Conservation (phyloP, 2,113 vertebrate species). For the Gobius niger region DNA sequence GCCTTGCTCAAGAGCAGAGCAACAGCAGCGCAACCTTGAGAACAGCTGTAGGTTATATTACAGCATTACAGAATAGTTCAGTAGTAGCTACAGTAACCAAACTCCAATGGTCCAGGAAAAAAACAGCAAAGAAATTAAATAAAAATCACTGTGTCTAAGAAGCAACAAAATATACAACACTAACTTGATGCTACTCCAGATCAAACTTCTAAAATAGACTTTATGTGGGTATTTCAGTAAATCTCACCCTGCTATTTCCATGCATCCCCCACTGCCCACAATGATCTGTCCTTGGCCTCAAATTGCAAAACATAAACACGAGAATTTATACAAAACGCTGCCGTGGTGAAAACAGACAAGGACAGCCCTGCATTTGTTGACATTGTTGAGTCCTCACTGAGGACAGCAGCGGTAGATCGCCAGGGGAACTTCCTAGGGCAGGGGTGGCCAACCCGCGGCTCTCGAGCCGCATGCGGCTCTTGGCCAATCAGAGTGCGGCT, state of each 20-base stretch:
- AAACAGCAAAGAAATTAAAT: too few relatives aligned
- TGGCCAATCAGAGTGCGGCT: too few relatives aligned
- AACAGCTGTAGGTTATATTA: too few relatives aligned
- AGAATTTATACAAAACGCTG: constrained; percentile 15
- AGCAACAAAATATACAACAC: not conserved
- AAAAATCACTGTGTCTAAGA: not conserved
- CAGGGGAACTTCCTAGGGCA: constrained; percentile 55
- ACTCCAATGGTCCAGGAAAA: too few relatives aligned
- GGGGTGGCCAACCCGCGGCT: too few relatives aligned
- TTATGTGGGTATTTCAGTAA: not conserved
- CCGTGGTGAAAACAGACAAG: constrained; percentile 31
- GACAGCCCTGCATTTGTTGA: constrained; percentile 56
- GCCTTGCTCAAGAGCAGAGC: not conserved
- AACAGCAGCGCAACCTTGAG: not conserved
- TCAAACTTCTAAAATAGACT: not conserved
- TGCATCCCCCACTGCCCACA: not conserved
- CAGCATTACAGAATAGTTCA: too few relatives aligned
- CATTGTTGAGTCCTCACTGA: constrained; percentile 54
- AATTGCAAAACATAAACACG: constrained; percentile 43
- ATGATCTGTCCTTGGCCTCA: constrained; percentile 20
- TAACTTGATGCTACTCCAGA: not conserved
- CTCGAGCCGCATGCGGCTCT: too few relatives aligned
- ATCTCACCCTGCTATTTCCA: not conserved
- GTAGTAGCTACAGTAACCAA: too few relatives aligned
- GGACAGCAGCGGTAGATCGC: constrained; percentile 33